Percentiles rank a stretch among this genome's conserved stretches.
Evolutionary conservation across 2,113 vertebrate species (phyloP).

Genomic region (Oryctolagus cuniculus): DNA sequence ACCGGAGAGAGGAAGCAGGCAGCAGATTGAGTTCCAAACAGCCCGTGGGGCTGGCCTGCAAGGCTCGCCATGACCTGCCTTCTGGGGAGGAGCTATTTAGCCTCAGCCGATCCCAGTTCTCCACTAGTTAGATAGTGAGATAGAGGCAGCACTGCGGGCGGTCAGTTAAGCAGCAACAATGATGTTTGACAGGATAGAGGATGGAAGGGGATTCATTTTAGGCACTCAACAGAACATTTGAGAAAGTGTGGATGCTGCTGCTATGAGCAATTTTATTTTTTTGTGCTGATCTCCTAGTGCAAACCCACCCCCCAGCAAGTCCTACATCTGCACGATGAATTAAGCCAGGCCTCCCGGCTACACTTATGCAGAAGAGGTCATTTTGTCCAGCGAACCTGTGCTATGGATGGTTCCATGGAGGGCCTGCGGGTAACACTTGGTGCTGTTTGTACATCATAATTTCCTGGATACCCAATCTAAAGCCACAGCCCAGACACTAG

Average conservation of each 20-base stretch:
- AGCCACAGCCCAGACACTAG: background rate
- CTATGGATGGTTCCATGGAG: background rate
- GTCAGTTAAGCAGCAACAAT: too few species aligned
- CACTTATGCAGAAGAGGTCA: background rate
- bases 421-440: too few species aligned
- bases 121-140: background rate
- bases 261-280: background rate
- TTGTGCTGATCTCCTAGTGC: rapidly evolving
- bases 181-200: background rate
- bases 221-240: background rate
- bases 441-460: background rate
- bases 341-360: background rate
- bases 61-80: rapidly evolving
- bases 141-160: background rate
- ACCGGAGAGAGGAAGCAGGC: background rate
- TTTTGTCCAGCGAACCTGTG: background rate
- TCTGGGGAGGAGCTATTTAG: background rate
- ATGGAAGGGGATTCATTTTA: background rate
- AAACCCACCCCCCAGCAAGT: background rate
- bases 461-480: background rate
- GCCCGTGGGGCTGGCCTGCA: rapidly evolving
- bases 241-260: background rate
- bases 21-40: background rate
- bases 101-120: background rate
- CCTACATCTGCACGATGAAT: too few species aligned